Percentiles rank a stretch among this genome's conserved stretches.
Conservation (phyloP, 2,888 invertebrate species). For the Beris morrisii region DNA sequence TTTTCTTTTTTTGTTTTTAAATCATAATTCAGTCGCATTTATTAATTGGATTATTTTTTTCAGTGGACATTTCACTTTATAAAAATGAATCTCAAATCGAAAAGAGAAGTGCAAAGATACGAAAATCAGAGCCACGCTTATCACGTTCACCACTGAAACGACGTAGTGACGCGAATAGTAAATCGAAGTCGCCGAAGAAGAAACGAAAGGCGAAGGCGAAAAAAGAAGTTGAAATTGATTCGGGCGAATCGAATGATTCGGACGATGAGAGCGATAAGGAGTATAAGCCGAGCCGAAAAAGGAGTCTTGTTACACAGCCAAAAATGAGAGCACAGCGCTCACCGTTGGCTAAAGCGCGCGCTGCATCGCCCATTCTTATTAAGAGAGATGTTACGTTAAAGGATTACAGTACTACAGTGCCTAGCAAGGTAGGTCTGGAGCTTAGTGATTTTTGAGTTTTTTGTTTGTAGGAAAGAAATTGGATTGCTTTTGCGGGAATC, state of each 20-base stretch:
- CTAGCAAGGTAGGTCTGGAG: conserved; percentile 44
- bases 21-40: conserved; percentile 4
- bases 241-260: conserved; percentile 44
- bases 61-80: conserved; percentile 82
- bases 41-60: conserved; percentile 42
- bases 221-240: conserved; percentile 37
- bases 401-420: conserved; percentile 44
- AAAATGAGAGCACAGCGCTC: conserved; percentile 46
- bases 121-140: conserved; percentile 44
- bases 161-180: background rate
- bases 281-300: conserved; percentile 48
- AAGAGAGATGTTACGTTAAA: conserved; percentile 42
- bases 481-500: too few species aligned
- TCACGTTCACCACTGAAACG: conserved; percentile 15
- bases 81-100: conserved; percentile 81
- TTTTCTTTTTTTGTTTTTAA: background rate
- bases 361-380: conserved; percentile 47
- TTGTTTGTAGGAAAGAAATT: too few species aligned
- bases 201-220: conserved; percentile 38
- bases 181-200: conserved; percentile 35
- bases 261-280: conserved; percentile 39
- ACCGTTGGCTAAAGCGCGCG: conserved; percentile 47
- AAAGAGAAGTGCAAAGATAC: conserved; percentile 56
- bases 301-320: conserved; percentile 33
- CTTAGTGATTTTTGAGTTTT: background rate